phyloP scores from a whole-genome alignment of 2,113 vertebrate species.

The Ammodytes dubius region DNA sequence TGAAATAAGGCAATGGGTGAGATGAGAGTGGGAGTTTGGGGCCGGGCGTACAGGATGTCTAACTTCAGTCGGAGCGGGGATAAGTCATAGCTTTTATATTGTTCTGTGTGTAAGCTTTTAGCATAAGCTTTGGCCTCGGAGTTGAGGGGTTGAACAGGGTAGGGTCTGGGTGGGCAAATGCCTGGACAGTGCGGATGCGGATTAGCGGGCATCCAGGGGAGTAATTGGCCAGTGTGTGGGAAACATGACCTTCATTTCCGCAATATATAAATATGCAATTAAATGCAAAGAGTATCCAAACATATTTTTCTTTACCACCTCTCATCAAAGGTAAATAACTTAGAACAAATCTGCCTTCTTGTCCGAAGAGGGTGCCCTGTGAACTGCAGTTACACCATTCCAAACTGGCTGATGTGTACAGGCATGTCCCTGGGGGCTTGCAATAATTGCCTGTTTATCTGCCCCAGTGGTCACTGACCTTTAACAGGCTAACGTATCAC shows the following conservation, averaged over 20 bases:
- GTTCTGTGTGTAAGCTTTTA: constrained; percentile 57
- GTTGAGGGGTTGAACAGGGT: constrained; percentile 38
- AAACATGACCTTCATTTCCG: constrained; percentile 75
- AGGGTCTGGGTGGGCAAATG: constrained; percentile 71
- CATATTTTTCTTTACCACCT: constrained; percentile 4
- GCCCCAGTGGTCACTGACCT: constrained; percentile 73
- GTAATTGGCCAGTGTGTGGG: constrained; percentile 73
- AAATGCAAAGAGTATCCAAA: background rate
- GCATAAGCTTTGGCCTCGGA: constrained; percentile 42
- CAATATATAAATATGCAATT: constrained; percentile 73
- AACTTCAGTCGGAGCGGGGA: constrained; percentile 45
- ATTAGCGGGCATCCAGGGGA: constrained; percentile 85
- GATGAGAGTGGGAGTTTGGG: constrained; percentile 58
- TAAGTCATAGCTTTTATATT: constrained; percentile 61
- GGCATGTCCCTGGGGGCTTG: constrained; percentile 4
- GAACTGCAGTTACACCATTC: background rate
- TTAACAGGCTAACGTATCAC: constrained; percentile 75
- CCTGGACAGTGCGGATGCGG: constrained; percentile 74
- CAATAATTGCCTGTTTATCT: constrained; percentile 76
- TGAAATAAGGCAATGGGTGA: constrained; percentile 60
- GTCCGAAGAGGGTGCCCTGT: background rate
- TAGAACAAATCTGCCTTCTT: background rate
- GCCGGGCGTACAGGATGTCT: constrained; percentile 42
- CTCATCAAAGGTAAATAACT: background rate
- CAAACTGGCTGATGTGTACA: background rate